These are phyloP conservation scores for Morpho deidamia DNA, from an alignment of 2,888 invertebrate genomes.

Conservation along the genomic window DNA sequence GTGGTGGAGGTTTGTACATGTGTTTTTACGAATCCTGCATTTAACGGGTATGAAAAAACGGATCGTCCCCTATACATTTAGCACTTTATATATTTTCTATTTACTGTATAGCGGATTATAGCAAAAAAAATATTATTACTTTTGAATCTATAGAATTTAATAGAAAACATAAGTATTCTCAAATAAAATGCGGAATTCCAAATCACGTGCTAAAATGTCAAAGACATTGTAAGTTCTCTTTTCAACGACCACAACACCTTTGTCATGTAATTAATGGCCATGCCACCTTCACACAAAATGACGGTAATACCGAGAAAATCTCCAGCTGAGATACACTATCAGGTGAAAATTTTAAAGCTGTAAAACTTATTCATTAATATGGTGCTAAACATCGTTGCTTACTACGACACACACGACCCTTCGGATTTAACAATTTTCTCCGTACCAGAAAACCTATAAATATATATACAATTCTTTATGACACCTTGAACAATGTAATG, in stretches of 20 bases:
- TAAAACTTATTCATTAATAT: conserved; percentile 33
- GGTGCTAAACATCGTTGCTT: conserved; percentile 7
- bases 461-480: no score
- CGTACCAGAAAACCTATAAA: background rate
- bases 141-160: no score
- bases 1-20: no score
- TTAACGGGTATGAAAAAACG: no score
- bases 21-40: no score
- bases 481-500: no score
- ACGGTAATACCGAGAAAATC: conserved; percentile 47
- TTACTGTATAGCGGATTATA: no score
- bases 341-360: conserved; percentile 45
- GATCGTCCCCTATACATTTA: no score
- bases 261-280: conserved; percentile 60
- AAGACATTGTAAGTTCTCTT: conserved; percentile 31
- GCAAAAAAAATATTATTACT: no score
- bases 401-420: conserved; percentile 26
- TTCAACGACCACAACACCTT: conserved; percentile 43
- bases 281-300: conserved; percentile 34
- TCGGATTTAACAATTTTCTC: background rate
- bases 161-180: background rate
- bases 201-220: conserved; percentile 10
- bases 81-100: no score
- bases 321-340: conserved; percentile 49
- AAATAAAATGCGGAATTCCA: conserved; percentile 10